These are phyloP conservation scores for Sciaenops ocellatus DNA, from an alignment of 2,797 vertebrate genomes.

Conservation along the genomic window DNA sequence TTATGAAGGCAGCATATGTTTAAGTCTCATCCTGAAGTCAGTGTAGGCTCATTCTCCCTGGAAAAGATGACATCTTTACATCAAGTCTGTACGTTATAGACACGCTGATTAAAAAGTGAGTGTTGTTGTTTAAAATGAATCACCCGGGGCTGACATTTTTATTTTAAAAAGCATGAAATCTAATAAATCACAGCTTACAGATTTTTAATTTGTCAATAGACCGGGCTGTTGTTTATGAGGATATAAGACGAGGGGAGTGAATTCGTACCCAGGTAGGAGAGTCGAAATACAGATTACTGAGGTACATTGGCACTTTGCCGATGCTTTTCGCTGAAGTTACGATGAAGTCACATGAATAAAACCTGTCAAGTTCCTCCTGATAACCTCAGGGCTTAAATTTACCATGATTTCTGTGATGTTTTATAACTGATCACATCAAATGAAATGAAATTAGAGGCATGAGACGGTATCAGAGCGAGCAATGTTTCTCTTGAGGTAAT, in stretches of 20 bases:
- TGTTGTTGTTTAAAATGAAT: slow-evolving; percentile 36
- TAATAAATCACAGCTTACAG: slow-evolving; percentile 39
- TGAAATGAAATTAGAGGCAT: slow-evolving; percentile 30
- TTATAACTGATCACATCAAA: slow-evolving; percentile 42
- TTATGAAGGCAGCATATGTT: slow-evolving; percentile 74
- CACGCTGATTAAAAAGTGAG: slow-evolving; percentile 38
- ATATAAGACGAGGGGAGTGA: not conserved
- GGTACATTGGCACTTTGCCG: not conserved
- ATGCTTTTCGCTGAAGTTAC: slow-evolving; percentile 23
- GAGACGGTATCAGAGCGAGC: slow-evolving; percentile 3
- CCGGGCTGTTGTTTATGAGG: slow-evolving; percentile 28
- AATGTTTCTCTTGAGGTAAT: slow-evolving; percentile 15
- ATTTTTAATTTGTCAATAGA: slow-evolving; percentile 27
- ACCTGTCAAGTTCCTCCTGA: slow-evolving; percentile 2
- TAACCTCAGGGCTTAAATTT: slow-evolving; percentile 30
- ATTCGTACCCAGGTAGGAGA: slow-evolving; percentile 1
- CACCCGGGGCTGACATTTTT: slow-evolving; percentile 32
- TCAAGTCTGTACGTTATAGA: slow-evolving; percentile 13
- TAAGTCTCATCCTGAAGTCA: slow-evolving; percentile 52
- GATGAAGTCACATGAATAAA: slow-evolving; percentile 52
- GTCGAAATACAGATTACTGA: slow-evolving; percentile 12
- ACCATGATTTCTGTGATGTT: slow-evolving; percentile 36
- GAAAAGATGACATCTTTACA: slow-evolving; percentile 34
- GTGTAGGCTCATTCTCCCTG: slow-evolving; percentile 15
- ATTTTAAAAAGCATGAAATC: slow-evolving; percentile 19